Percentiles rank a stretch among this genome's conserved stretches.
These are phyloP conservation scores for Melierax canorus DNA, from an alignment of 2,113 vertebrate species.

Conservation along the genomic window DNA sequence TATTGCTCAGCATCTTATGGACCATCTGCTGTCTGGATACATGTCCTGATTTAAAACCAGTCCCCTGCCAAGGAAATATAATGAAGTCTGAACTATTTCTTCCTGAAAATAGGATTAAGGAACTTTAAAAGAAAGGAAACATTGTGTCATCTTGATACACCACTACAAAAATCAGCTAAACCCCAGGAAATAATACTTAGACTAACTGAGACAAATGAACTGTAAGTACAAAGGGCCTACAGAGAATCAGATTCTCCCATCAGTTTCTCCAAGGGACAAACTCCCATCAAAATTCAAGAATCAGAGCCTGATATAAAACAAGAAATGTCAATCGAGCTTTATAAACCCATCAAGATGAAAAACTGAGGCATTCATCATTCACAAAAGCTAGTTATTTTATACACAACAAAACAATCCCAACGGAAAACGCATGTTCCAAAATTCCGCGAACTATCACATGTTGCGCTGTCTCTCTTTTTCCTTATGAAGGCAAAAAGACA, in stretches of 20 bases:
- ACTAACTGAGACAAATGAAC: background rate
- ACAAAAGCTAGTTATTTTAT: background rate
- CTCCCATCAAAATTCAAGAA: background rate
- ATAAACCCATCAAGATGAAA: background rate
- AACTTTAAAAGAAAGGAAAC: slow-evolving; percentile 8
- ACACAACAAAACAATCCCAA: background rate
- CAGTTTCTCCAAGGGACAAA: background rate
- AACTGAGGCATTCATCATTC: background rate
- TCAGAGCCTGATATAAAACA: background rate
- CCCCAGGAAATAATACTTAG: background rate
- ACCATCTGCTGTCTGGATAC: slow-evolving; percentile 37
- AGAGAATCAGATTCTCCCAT: background rate
- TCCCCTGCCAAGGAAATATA: slow-evolving; percentile 18
- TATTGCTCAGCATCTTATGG: slow-evolving; percentile 49
- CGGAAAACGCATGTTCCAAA: background rate
- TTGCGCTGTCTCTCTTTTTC: background rate
- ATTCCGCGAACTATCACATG: background rate
- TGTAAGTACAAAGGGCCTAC: background rate
- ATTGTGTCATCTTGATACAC: background rate
- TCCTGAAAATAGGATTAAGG: slow-evolving; percentile 48
- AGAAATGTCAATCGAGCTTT: background rate
- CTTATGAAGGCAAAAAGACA: background rate
- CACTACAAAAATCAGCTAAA: background rate
- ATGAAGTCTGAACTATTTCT: background rate
- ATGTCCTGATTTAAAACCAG: background rate